Evolutionary conservation across 2,113 vertebrate genomes (phyloP).

Genomic region (Tamias sibiricus): DNA sequence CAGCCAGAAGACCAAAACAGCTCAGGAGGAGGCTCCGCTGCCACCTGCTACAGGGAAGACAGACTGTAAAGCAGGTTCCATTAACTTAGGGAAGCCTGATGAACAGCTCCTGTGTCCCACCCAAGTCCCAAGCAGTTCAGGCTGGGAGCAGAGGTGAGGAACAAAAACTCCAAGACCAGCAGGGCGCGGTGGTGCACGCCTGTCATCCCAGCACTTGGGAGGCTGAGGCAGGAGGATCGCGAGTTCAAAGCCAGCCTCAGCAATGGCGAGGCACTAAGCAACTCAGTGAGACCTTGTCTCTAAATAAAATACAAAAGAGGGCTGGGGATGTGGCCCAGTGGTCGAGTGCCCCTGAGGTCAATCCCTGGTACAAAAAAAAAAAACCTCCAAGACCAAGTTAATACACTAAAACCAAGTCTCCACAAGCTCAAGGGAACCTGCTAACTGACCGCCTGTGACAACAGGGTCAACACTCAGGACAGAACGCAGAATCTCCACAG

Average conservation of each 20-base stretch:
- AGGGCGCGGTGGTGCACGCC: too few species aligned
- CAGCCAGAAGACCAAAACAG: neutral
- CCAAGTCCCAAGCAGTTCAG: neutral
- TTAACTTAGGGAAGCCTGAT: neutral
- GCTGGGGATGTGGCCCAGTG: too few species aligned
- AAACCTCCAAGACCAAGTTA: too few species aligned
- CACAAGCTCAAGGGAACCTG: neutral
- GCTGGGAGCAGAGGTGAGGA: neutral
- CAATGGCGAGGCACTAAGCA: too few species aligned
- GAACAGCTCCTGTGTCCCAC: neutral
- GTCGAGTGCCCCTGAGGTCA: too few species aligned
- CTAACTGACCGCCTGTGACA: neutral
- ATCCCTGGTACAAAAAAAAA: too few species aligned
- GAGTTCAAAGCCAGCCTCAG: too few species aligned
- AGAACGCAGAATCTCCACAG: neutral
- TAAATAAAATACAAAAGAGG: too few species aligned
- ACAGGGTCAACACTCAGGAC: neutral
- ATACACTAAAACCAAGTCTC: neutral
- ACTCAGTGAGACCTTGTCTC: too few species aligned
- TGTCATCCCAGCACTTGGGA: too few species aligned
- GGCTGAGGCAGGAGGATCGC: too few species aligned
- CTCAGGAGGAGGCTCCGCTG: neutral
- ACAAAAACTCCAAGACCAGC: neutral
- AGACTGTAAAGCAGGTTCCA: neutral
- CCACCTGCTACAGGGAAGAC: neutral